phyloP scores from a whole-genome alignment of 2,797 vertebrate species.

The Sciurus carolinensis region DNA sequence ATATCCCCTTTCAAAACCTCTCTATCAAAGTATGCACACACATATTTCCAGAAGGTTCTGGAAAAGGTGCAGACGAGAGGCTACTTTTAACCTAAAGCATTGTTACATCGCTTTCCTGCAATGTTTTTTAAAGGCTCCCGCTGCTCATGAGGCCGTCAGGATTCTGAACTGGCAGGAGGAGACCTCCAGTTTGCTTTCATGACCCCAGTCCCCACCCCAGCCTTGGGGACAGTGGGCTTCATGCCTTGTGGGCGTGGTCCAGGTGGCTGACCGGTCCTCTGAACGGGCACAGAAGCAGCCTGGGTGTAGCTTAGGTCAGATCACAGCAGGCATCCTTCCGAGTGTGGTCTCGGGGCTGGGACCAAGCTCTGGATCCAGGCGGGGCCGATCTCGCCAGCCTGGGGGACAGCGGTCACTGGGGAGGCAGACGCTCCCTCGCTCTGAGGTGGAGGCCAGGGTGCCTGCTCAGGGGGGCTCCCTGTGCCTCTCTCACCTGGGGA shows the following conservation, averaged over 20 bases:
- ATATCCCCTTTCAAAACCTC: neutral
- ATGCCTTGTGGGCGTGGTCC: neutral
- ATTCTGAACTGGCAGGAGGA: neutral
- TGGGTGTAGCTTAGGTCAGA: neutral
- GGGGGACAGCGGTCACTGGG: no score
- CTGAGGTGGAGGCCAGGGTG: no score
- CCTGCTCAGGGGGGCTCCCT: no score
- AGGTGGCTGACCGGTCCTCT: neutral
- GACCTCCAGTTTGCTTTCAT: neutral
- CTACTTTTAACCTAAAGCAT: neutral
- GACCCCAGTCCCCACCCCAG: accelerated
- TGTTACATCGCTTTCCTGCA: neutral
- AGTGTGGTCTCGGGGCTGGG: accelerated
- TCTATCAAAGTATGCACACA: neutral
- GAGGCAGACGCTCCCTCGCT: no score
- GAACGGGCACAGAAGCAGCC: neutral
- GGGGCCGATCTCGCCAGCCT: no score
- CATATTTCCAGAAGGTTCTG: neutral
- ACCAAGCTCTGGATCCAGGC: no score
- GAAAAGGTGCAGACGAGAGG: neutral
- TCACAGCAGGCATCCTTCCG: neutral
- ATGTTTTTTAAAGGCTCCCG: neutral
- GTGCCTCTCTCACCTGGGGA: no score
- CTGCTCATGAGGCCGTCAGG: neutral
- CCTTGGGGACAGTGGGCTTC: neutral